These are phyloP conservation scores for Strix occidentalis DNA, from an alignment of 2,797 vertebrate species.

Conservation along the genomic window DNA sequence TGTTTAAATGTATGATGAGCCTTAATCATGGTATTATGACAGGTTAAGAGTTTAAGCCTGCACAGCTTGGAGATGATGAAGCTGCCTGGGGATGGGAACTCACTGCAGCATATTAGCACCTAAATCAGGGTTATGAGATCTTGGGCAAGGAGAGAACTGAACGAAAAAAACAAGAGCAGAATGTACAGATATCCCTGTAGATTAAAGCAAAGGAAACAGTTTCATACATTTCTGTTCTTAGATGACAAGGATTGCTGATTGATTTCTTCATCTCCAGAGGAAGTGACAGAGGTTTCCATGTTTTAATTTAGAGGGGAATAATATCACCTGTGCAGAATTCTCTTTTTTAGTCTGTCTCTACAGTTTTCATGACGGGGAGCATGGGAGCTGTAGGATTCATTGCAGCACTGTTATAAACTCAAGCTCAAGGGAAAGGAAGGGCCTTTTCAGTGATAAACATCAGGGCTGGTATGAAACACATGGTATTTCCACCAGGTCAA, in stretches of 20 bases:
- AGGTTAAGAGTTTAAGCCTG: constrained; percentile 47
- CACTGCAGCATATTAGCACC: constrained; percentile 10
- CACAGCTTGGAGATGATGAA: constrained; percentile 30
- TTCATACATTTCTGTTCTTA: neutral
- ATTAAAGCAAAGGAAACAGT: neutral
- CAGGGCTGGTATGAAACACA: neutral
- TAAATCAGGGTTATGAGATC: constrained; percentile 43
- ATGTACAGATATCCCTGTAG: neutral
- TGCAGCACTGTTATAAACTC: neutral
- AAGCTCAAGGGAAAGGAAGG: neutral
- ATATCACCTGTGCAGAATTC: neutral
- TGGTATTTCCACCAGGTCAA: neutral
- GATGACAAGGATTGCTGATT: neutral
- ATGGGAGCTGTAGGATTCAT: neutral
- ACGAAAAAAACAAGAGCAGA: neutral
- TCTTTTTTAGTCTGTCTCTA: neutral
- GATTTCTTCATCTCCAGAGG: constrained; percentile 15
- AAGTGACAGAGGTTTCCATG: neutral
- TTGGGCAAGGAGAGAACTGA: neutral
- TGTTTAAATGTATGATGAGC: constrained; percentile 19
- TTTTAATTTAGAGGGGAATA: neutral
- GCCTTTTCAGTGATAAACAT: neutral
- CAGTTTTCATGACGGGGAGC: neutral
- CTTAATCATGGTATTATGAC: constrained; percentile 46
- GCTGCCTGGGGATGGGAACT: constrained; percentile 29